Evolutionary conservation across 2,888 invertebrate genomes (phyloP).

Genomic region (Drosophila kanekoi): DNA sequence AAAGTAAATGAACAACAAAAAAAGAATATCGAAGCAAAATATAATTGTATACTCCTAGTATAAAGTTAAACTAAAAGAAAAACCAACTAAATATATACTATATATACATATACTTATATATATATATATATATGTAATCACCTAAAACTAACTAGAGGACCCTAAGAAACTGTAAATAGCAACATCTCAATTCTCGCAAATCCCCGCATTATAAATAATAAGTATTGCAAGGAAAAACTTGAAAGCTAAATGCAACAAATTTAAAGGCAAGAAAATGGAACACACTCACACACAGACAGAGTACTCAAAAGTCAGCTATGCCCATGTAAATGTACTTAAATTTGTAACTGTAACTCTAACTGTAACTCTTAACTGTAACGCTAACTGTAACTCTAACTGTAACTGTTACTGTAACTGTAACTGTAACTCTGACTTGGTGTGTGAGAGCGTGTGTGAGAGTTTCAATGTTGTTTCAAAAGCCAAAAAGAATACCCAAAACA

Average conservation of each 20-base stretch:
- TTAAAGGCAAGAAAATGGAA: not conserved
- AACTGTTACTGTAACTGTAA: conserved; percentile 4
- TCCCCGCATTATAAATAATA: conserved; percentile 62
- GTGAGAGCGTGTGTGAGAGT: conserved; percentile 26
- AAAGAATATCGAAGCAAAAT: conserved; percentile 45
- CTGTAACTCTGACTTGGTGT: conserved; percentile 3
- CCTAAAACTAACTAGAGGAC: conserved; percentile 55
- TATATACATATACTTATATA: conserved; percentile 19
- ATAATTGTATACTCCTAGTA: conserved; percentile 74
- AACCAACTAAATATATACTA: conserved; percentile 6
- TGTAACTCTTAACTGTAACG: conserved; percentile 33
- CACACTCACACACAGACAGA: conserved; percentile 6
- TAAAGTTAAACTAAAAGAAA: conserved; percentile 23
- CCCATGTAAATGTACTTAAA: conserved; percentile 53
- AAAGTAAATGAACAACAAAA: conserved; percentile 4
- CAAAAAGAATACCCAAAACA: not conserved
- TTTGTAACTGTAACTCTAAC: conserved; percentile 36
- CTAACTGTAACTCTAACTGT: conserved; percentile 28
- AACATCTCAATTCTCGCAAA: conserved; percentile 62
- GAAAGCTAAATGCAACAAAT: conserved; percentile 30
- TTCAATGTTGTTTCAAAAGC: conserved; percentile 30
- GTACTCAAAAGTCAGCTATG: conserved; percentile 32
- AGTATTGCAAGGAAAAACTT: conserved; percentile 12
- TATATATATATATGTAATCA: conserved; percentile 17
- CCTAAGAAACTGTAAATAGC: conserved; percentile 57